Percentiles rank a stretch among this genome's conserved stretches.
These are phyloP conservation scores for Ictalurus furcatus DNA, from an alignment of 2,113 vertebrate genomes.

Conservation along the genomic window DNA sequence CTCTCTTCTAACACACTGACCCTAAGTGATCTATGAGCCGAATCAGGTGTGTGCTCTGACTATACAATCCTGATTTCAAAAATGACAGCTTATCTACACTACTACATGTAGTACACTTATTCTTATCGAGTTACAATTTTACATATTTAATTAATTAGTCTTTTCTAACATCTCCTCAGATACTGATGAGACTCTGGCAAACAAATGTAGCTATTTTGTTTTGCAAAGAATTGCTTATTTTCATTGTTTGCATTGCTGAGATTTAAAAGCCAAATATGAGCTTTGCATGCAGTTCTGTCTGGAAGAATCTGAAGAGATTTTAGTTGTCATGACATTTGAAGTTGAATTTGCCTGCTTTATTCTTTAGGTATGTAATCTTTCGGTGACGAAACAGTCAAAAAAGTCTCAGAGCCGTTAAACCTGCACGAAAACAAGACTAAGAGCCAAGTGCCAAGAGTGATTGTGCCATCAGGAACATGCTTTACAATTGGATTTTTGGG, in stretches of 20 bases:
- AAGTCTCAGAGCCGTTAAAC: neutral
- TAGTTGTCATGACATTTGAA: neutral
- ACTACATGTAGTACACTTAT: neutral
- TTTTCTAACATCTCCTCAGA: neutral
- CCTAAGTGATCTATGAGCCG: neutral
- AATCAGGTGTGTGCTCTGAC: neutral
- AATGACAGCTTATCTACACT: neutral
- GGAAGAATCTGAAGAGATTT: neutral
- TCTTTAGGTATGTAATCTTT: neutral
- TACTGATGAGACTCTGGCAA: neutral
- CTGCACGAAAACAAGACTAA: neutral
- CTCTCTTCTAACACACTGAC: neutral
- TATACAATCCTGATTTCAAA: neutral
- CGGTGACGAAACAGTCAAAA: neutral
- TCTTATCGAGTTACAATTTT: neutral
- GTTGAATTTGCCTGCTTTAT: neutral
- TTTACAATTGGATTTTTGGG: neutral
- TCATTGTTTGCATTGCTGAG: neutral
- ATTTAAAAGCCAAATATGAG: conserved; percentile 13
- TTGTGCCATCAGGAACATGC: neutral
- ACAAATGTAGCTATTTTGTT: neutral
- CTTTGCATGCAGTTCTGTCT: conserved; percentile 19
- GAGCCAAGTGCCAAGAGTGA: neutral
- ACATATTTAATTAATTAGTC: neutral
- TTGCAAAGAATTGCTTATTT: conserved; percentile 20